A percentile compares a stretch with the other conserved stretches of the same genome.
Evolutionary conservation across 2,888 invertebrate species (phyloP).

Genomic region (Cepaea hortensis): DNA sequence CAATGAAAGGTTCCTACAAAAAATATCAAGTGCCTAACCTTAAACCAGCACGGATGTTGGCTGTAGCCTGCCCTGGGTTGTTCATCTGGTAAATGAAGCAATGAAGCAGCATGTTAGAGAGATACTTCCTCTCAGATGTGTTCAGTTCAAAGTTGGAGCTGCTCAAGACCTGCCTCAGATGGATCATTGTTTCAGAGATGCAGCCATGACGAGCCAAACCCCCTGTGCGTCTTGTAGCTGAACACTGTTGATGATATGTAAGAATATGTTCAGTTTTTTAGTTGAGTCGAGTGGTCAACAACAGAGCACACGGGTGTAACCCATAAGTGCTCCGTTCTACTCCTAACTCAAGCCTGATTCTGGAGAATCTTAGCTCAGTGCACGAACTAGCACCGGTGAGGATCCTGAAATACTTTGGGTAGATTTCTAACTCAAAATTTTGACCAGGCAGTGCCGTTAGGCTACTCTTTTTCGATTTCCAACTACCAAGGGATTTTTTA

Average conservation of each 20-base stretch:
- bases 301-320: no score
- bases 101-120: constrained; percentile 83
- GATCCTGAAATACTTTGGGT: no score
- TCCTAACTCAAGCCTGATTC: no score
- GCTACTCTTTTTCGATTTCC: no score
- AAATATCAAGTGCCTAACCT: not conserved
- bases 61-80: constrained; percentile 10
- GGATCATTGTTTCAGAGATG: constrained; percentile 81
- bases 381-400: no score
- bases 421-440: no score
- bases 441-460: no score
- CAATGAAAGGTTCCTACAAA: not conserved
- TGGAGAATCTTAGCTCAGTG: no score
- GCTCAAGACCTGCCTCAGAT: constrained; percentile 79
- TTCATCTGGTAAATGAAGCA: constrained; percentile 81
- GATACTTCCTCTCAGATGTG: constrained; percentile 80
- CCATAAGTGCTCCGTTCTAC: no score
- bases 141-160: constrained; percentile 80
- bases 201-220: constrained; percentile 82
- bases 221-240: constrained; percentile 80
- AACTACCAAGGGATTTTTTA: no score
- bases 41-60: constrained; percentile 36
- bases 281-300: no score
- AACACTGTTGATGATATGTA: constrained; percentile 75
- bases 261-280: no score